A percentile compares a stretch with the other conserved stretches of the same genome.
These are phyloP conservation scores for Alethe diademata DNA, from an alignment of 2,113 vertebrate species.

Conservation along the genomic window DNA sequence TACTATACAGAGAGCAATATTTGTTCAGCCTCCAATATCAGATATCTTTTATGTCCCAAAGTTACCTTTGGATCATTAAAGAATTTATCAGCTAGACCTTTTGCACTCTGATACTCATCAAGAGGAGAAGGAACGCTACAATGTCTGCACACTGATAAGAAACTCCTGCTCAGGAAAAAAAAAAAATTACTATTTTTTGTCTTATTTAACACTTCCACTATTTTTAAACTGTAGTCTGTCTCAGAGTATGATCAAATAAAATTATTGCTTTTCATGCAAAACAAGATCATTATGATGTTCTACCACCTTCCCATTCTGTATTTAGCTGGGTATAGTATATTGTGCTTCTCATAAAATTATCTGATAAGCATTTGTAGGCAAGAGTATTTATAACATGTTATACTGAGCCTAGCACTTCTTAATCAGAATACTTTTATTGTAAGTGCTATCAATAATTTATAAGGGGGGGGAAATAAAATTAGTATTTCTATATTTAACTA, in stretches of 20 bases:
- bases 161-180: constrained; percentile 31
- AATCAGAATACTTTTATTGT: background rate
- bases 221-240: background rate
- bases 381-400: background rate
- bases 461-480: background rate
- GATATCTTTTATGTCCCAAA: constrained; percentile 52
- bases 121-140: constrained; percentile 31
- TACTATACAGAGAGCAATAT: constrained; percentile 36
- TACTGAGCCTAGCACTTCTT: background rate
- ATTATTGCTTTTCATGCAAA: constrained; percentile 40
- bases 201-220: constrained; percentile 22
- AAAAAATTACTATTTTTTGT: constrained; percentile 30
- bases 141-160: constrained; percentile 41
- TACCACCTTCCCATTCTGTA: background rate
- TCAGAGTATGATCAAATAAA: background rate
- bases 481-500: background rate
- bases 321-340: background rate
- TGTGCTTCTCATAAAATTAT: background rate
- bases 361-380: background rate
- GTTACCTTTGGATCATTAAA: constrained; percentile 66
- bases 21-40: constrained; percentile 55
- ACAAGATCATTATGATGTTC: background rate
- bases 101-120: constrained; percentile 61
- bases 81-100: constrained; percentile 65
- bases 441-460: background rate